Percentiles rank a stretch among this genome's conserved stretches.
These are phyloP conservation scores for Tupaia chinensis DNA, from an alignment of 2,113 vertebrate genomes.

Conservation along the genomic window DNA sequence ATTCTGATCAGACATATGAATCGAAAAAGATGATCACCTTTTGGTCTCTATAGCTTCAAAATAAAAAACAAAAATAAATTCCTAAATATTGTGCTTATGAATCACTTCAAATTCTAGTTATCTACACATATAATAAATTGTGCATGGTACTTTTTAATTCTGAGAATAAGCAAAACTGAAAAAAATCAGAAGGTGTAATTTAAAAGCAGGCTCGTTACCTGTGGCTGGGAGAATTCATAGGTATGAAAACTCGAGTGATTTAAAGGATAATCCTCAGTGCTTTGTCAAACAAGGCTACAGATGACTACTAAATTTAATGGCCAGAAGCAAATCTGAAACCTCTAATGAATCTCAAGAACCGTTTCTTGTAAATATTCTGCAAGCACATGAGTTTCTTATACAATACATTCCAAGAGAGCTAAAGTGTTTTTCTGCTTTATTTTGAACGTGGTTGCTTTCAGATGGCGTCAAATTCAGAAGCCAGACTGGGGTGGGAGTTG, in stretches of 20 bases:
- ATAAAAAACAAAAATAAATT: background rate
- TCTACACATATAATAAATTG: background rate
- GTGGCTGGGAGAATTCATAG: background rate
- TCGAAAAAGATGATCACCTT: background rate
- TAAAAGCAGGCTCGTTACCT: slow-evolving; percentile 48
- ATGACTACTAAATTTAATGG: slow-evolving; percentile 27
- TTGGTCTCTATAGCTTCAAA: background rate
- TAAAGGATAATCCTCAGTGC: background rate
- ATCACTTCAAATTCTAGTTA: background rate
- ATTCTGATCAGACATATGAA: background rate
- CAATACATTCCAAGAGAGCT: slow-evolving; percentile 26
- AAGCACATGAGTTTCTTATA: slow-evolving; percentile 38
- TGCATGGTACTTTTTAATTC: slow-evolving; percentile 23
- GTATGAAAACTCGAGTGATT: slow-evolving; percentile 1
- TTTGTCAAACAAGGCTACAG: slow-evolving; percentile 54
- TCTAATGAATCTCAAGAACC: slow-evolving; percentile 55
- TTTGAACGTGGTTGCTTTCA: slow-evolving; percentile 15
- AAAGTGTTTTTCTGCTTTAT: background rate
- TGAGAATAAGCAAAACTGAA: slow-evolving; percentile 59
- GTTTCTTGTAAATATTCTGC: slow-evolving; percentile 63
- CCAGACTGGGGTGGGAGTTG: background rate
- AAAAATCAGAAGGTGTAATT: slow-evolving; percentile 57
- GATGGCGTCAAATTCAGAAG: background rate
- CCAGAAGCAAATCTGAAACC: slow-evolving; percentile 55
- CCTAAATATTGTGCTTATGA: slow-evolving; percentile 2